Evolutionary conservation across 2,888 invertebrate genomes (phyloP).

Genomic region (Coecobrya sp.): DNA sequence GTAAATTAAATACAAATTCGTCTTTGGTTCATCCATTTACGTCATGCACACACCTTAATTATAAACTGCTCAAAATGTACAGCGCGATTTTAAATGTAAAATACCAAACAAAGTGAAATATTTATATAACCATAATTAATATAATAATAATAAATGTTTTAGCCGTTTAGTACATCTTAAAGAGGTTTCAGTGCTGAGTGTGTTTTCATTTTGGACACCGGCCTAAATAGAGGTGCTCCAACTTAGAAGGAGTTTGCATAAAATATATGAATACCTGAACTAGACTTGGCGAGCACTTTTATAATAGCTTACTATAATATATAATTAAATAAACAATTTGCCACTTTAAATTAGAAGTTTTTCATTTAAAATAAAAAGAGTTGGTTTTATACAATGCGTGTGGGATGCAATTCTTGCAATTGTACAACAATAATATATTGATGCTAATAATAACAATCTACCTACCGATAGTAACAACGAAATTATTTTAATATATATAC

Average conservation of each 20-base stretch:
- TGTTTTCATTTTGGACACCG: background rate
- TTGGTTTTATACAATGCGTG: slow-evolving; percentile 33
- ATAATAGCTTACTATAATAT: background rate
- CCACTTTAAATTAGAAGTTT: slow-evolving; percentile 2
- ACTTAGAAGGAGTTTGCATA: background rate
- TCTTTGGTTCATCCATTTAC: slow-evolving; percentile 35
- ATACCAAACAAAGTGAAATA: background rate
- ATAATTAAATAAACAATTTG: background rate
- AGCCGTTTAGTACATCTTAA: background rate
- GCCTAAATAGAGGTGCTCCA: background rate
- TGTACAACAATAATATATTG: slow-evolving; percentile 55
- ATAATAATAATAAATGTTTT: background rate
- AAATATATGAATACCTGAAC: background rate
- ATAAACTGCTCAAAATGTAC: slow-evolving; percentile 12
- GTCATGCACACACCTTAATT: slow-evolving; percentile 3
- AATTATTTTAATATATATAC: background rate
- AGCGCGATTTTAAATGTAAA: slow-evolving; percentile 26
- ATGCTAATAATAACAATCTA: slow-evolving; percentile 24
- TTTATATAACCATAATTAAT: too few relatives aligned
- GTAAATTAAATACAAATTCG: slow-evolving; percentile 24
- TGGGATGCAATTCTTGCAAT: slow-evolving; percentile 21
- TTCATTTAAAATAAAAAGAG: slow-evolving; percentile 39
- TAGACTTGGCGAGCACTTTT: slow-evolving; percentile 10
- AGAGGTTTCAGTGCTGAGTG: slow-evolving; percentile 20
- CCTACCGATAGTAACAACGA: slow-evolving; percentile 40